phyloP scores from a whole-genome alignment of 2,888 invertebrate genomes.

The Pardosa pseudoannulata region DNA sequence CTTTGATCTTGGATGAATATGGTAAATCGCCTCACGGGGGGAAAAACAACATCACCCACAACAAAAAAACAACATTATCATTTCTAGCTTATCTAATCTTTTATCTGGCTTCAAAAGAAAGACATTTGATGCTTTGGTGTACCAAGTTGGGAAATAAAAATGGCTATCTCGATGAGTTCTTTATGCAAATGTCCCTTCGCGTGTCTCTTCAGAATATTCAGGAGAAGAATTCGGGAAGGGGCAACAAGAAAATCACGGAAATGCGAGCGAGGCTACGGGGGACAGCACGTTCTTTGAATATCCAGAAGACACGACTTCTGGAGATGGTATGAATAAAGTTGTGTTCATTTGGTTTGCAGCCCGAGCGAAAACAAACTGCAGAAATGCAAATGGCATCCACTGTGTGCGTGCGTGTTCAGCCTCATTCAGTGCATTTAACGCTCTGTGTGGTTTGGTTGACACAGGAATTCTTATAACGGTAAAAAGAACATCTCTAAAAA shows the following conservation, averaged over 20 bases:
- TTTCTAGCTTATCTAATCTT: conserved; percentile 51
- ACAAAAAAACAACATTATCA: conserved; percentile 39
- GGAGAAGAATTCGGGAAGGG: not conserved
- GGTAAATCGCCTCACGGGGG: conserved; percentile 30
- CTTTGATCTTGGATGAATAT: conserved; percentile 53
- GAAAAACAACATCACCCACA: conserved; percentile 29
- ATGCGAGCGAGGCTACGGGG: not conserved
- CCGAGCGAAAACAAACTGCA: conserved; percentile 10
- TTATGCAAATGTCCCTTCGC: conserved; percentile 61
- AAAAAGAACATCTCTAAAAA: too few relatives aligned
- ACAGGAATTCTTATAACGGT: too few relatives aligned
- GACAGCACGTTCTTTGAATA: conserved; percentile 16
- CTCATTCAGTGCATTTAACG: too few relatives aligned
- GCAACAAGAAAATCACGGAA: conserved; percentile 45
- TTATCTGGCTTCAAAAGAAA: conserved; percentile 25
- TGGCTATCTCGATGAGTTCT: conserved; percentile 56
- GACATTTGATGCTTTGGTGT: conserved; percentile 38
- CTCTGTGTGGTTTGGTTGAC: too few relatives aligned
- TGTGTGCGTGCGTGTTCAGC: not conserved
- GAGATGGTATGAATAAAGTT: conserved; percentile 20
- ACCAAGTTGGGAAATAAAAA: conserved; percentile 43
- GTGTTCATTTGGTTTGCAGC: conserved; percentile 22
- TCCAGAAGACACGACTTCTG: conserved; percentile 2
- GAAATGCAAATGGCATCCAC: conserved; percentile 29
- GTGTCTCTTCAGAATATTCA: conserved; percentile 47